Evolutionary conservation across 2,888 invertebrate genomes (phyloP), one percentile per base, ranked within the genome.

Genomic region (Dicycla oo): DNA sequence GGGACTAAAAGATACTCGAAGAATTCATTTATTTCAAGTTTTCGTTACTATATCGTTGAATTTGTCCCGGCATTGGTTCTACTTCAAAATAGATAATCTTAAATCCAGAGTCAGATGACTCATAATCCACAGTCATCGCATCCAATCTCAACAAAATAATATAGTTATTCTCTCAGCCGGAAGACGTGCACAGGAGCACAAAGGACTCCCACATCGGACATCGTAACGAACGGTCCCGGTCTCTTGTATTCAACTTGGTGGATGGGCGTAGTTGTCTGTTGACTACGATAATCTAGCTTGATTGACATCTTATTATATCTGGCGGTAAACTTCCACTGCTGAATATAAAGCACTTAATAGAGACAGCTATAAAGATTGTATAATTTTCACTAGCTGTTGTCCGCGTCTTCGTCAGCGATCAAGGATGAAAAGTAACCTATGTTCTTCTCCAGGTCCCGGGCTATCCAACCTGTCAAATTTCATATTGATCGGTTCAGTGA

Each of bases 91-190:
- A 43, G n/a, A 47, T 49, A 51, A 49, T 57, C 26, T 53, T 11
- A 47, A 26, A 61, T 47, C 40, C 30, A 49, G 7, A 34, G 20
- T 47, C 10, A 30, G 30, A 30, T 47, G 45, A 47, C 20, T 47
- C 57, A 73, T 58, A 57, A n/a, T 53, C 43, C 34, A 51, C n/a
- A 7, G 51, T 51, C 45, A 51, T 80, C 49, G 18, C 11, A n/a
- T 58, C 63, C 23, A 58, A 76, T 68, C 78, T 69, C 5, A 10
- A 81, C 70, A 77, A 77, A 81, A 82, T 54, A 81, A 82, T 54
- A 51, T 38, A 38, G 47, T 45, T 43, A 62, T 62, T 57, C 38
- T 81, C 77, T 77, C 82, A 69, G n/a, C 82, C 78, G 82, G 82
- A 78, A 78, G 78, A 51, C 58, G 62, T 57, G 69, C 63, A 77